Conservation (phyloP, 2,797 vertebrate species). For the Carcharodon carcharias region DNA sequence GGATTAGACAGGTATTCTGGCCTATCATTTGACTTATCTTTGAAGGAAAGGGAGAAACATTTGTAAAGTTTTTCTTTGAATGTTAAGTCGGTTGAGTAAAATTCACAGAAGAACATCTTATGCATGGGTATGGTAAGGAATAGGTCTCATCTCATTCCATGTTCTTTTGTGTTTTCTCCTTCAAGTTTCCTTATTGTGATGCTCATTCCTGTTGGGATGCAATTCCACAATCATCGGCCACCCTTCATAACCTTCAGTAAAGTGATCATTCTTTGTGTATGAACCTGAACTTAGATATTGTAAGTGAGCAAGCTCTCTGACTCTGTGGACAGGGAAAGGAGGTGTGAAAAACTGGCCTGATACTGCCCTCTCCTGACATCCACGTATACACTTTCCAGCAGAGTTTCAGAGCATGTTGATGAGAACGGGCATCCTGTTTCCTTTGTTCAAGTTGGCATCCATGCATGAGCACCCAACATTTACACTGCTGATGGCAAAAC, state of each 20-base stretch:
- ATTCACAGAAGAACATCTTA: not conserved
- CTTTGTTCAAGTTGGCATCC: not conserved
- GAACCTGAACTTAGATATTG: not conserved
- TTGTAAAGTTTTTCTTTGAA: not conserved
- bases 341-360: not conserved
- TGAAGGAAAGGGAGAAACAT: not conserved
- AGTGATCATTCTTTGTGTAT: not conserved
- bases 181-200: not conserved
- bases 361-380: constrained; percentile 30
- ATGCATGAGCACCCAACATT: not conserved
- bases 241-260: not conserved
- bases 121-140: not conserved
- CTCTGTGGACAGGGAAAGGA: not conserved
- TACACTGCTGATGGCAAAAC: not conserved
- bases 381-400: not conserved
- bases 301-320: not conserved
- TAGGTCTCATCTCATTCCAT: not conserved
- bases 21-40: not conserved
- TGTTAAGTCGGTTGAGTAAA: not conserved
- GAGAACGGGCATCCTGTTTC: not conserved
- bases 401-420: not conserved
- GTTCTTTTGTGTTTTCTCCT: not conserved
- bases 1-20: not conserved
- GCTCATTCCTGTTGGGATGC: not conserved
- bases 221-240: not conserved